phyloP scores from a whole-genome alignment of 1,140 invertebrate species.

The Hyphantria cunea region DNA sequence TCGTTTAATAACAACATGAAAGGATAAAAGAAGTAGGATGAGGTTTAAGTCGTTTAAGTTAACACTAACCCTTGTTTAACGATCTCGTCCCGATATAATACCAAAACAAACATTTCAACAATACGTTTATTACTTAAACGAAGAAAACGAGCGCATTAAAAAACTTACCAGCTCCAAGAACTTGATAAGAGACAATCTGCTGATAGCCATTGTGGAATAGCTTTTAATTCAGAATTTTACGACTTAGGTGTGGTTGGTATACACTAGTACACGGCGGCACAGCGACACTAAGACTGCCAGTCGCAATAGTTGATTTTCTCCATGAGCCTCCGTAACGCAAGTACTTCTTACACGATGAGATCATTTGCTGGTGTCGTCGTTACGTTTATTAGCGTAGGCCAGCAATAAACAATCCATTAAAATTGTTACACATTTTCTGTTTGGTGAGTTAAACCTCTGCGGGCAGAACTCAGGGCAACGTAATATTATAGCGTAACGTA shows the following conservation, averaged over 20 bases:
- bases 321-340: background rate
- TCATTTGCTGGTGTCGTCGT: background rate
- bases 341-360: background rate
- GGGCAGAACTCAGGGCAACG: too few species aligned
- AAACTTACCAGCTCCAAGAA: slow-evolving; percentile 81
- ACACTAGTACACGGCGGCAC: slow-evolving; percentile 26
- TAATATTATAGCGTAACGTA: too few species aligned
- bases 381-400: background rate
- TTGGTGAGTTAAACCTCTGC: too few species aligned
- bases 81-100: too few species aligned
- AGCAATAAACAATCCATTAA: background rate
- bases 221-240: background rate
- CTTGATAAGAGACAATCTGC: slow-evolving; percentile 81
- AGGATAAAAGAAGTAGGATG: too few species aligned
- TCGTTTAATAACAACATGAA: too few species aligned
- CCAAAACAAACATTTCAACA: too few species aligned
- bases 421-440: too few species aligned
- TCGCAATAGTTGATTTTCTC: background rate
- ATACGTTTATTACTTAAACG: too few species aligned
- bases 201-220: slow-evolving; percentile 73
- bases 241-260: slow-evolving; percentile 34
- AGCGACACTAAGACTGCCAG: background rate
- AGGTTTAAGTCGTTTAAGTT: background rate
- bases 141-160: too few species aligned
- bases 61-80: background rate